Percentiles rank a stretch among this genome's conserved stretches.
phyloP scores from a whole-genome alignment of 2,113 vertebrate species.

The Chascanopsetta lugubris region DNA sequence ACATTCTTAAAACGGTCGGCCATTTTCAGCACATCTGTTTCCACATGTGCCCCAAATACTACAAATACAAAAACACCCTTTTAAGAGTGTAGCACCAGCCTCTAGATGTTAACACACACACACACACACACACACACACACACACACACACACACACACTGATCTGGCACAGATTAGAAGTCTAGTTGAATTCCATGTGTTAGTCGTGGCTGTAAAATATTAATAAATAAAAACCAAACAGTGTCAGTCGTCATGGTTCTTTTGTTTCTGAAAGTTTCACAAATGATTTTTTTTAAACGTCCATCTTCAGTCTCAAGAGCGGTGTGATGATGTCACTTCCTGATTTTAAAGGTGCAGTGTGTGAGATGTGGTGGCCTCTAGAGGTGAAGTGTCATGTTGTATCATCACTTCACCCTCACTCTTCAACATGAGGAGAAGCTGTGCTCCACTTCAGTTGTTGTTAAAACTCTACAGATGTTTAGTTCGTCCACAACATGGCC shows the following conservation, averaged over 20 bases:
- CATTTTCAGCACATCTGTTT: conserved; percentile 46
- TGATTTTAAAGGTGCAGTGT: no score
- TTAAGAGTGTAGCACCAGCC: conserved; percentile 48
- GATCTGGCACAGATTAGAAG: background rate
- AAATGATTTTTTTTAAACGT: conserved; percentile 61
- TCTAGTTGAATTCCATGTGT: conserved; percentile 30
- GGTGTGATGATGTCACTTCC: conserved; percentile 5
- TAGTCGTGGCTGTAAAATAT: conserved; percentile 45
- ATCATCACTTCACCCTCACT: no score
- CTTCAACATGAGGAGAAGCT: no score
- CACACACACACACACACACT: background rate
- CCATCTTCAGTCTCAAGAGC: conserved; percentile 23
- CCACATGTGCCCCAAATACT: conserved; percentile 39
- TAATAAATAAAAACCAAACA: conserved; percentile 19
- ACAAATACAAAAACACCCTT: conserved; percentile 33
- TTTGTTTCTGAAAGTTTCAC: conserved; percentile 28
- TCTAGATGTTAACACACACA: conserved; percentile 41
- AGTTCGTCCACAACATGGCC: no score
- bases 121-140: conserved; percentile 35
- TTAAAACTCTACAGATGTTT: no score
- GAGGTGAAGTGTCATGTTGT: no score
- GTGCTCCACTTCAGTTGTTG: no score
- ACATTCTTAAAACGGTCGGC: conserved; percentile 51
- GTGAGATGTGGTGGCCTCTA: no score
- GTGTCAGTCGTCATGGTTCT: conserved; percentile 12